Evolutionary conservation across 2,113 vertebrate genomes (phyloP).

Genomic region (Pygoscelis adeliae): DNA sequence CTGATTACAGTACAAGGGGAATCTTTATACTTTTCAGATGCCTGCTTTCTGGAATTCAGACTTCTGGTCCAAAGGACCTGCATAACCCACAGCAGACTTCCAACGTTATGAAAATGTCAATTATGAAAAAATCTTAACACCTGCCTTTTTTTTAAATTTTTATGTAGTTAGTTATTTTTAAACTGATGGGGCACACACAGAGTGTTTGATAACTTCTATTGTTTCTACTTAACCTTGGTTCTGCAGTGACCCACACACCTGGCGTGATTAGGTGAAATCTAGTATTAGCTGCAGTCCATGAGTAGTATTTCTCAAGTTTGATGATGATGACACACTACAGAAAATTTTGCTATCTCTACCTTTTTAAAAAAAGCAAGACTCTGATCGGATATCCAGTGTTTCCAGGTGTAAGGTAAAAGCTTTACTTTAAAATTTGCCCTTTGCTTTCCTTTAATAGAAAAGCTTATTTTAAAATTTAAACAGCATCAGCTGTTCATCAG

Average conservation of each 20-base stretch:
- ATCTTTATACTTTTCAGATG: not conserved
- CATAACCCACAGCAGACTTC: not conserved
- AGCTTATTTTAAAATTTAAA: not conserved
- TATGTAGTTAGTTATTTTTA: not conserved
- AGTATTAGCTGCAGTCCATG: not conserved
- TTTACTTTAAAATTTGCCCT: not conserved
- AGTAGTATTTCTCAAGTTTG: not conserved
- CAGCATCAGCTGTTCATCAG: not conserved
- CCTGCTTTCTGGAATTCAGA: slow-evolving; percentile 23
- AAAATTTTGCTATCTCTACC: not conserved
- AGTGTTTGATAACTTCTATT: not conserved
- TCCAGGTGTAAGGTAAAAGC: not conserved
- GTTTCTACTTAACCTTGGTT: not conserved
- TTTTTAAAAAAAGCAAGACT: not conserved
- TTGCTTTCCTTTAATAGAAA: not conserved
- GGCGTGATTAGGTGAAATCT: not conserved
- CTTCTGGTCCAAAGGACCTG: not conserved
- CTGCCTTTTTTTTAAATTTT: not conserved
- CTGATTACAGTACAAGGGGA: not conserved
- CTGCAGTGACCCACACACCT: not conserved
- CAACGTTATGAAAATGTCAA: not conserved
- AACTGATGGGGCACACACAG: not conserved
- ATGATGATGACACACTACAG: not conserved
- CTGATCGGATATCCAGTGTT: not conserved
- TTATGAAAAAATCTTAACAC: not conserved